Percentiles rank a stretch among this genome's conserved stretches.
These are phyloP conservation scores for Rhinella marina DNA, from an alignment of 2,797 vertebrate species.

Conservation along the genomic window DNA sequence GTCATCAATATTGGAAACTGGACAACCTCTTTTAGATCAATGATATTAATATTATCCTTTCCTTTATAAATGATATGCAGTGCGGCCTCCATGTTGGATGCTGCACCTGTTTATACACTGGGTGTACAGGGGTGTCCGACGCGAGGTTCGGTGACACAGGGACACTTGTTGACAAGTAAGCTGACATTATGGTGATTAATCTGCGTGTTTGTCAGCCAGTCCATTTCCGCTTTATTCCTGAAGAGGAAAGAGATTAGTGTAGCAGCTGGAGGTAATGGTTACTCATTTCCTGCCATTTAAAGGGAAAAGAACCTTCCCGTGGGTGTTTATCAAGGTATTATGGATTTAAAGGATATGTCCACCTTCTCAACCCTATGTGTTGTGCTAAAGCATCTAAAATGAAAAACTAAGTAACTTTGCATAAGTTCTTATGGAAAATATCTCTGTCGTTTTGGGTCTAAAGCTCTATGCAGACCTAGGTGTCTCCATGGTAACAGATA, in stretches of 20 bases:
- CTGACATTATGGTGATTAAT: conserved; percentile 39
- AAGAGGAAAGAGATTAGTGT: conserved; percentile 27
- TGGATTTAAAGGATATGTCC: not conserved
- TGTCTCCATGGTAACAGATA: no score
- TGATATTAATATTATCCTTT: not conserved
- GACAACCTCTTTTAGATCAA: no score
- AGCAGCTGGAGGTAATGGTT: conserved; percentile 19
- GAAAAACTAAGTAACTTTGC: not conserved
- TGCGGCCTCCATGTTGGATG: not conserved
- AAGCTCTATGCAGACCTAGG: not conserved
- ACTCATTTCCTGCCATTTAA: conserved; percentile 23
- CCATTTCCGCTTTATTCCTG: conserved; percentile 17
- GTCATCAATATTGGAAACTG: no score
- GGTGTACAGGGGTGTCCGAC: not conserved
- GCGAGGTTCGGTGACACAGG: not conserved
- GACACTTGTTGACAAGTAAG: conserved; percentile 27
- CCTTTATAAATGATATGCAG: not conserved
- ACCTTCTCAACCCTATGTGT: not conserved
- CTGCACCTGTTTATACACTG: not conserved
- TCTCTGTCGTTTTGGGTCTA: not conserved
- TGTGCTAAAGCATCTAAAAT: not conserved
- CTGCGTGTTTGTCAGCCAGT: not conserved
- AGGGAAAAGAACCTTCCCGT: not conserved
- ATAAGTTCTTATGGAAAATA: not conserved
- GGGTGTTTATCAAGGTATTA: conserved; percentile 24